Base-by-base conservation (phyloP, 2,113 vertebrate genomes). In the Heterotilapia buettikoferi region DNA sequence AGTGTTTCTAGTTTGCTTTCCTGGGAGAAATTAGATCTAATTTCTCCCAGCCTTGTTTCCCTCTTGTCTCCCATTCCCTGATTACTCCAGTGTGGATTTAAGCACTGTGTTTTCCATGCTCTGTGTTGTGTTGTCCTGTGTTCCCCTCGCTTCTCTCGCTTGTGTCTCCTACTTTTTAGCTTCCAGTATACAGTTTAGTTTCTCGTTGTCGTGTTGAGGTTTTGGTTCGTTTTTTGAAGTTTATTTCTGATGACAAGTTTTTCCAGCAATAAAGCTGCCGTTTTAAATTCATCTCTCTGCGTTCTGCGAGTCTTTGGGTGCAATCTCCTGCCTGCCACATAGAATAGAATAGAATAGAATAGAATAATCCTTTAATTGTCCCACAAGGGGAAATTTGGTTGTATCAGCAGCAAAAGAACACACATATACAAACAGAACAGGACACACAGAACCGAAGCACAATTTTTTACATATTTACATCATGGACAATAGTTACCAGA, bases 61-160 rank as follows among this genome's bases (percentile, higher is more conserved):
- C 31, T 33, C 31, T 6, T 33, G 6, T 33, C 2, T 63, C 59
- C 29, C 59, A 19, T 33, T 63, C 59, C 29, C 29, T 63, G 29
- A 63, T 63, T 63, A 63, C 0, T 19, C 29, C 59, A 63, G 29
- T 63, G 29, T 33, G 57, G 0, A 61, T 61, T 61, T 61, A 61
- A 61, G 16, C 16, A 6, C 57, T 61, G 57, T 63, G 52, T 21
- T 54, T 54, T 54, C 29, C 59, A 1, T 19, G 59, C 29, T 19
- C 29, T 63, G 29, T 63, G 59, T 63, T 3, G 16, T 63, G 59
- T 63, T 19, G 59, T 33, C 59, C 29, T 63, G 16, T 63, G 59
- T 33, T 33, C 59, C 16, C 3, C 59, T 63, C 0, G 2, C 3
- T 19, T 63, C 59, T 19, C 29, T 19, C 2, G 0, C 59, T 19